Evolutionary conservation across 2,888 invertebrate genomes (phyloP).

Genomic region (Drosophila villosipedis): DNA sequence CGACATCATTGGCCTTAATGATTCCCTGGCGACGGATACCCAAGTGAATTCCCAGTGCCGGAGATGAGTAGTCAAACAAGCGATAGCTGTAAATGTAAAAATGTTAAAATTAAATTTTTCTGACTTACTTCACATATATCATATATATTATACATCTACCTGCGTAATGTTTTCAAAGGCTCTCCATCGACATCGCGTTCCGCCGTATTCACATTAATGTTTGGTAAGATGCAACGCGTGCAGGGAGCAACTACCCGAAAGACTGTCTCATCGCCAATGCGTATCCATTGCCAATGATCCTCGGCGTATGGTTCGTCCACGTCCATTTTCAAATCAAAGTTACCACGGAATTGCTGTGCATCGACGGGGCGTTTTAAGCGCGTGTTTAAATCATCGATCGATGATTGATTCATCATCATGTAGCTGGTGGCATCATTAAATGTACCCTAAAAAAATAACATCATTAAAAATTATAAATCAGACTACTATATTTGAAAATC

Average conservation of each 20-base stretch:
- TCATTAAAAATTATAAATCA: background rate
- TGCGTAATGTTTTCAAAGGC: constrained; percentile 89
- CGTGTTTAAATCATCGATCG: constrained; percentile 88
- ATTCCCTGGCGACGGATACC: constrained; percentile 85
- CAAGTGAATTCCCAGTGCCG: constrained; percentile 86
- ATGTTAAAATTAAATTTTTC: background rate
- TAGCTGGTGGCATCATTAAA: constrained; percentile 89
- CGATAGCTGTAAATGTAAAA: constrained; percentile 65
- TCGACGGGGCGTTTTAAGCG: constrained; percentile 86
- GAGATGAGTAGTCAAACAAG: constrained; percentile 76
- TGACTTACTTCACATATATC: background rate
- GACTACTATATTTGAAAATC: background rate
- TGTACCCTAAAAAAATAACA: constrained; percentile 86
- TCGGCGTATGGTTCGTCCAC: constrained; percentile 88
- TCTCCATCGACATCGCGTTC: constrained; percentile 87
- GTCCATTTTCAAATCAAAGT: constrained; percentile 88
- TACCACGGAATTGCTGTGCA: constrained; percentile 88
- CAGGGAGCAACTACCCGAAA: constrained; percentile 78
- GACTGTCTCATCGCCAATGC: constrained; percentile 85
- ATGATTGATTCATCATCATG: constrained; percentile 89
- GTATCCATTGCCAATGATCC: constrained; percentile 90
- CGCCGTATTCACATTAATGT: constrained; percentile 89
- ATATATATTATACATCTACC: constrained; percentile 83
- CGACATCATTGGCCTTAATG: constrained; percentile 86
- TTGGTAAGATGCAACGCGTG: constrained; percentile 89